Base-by-base conservation (phyloP, 1,140 invertebrate genomes). In the Camponotus vicinus region DNA sequence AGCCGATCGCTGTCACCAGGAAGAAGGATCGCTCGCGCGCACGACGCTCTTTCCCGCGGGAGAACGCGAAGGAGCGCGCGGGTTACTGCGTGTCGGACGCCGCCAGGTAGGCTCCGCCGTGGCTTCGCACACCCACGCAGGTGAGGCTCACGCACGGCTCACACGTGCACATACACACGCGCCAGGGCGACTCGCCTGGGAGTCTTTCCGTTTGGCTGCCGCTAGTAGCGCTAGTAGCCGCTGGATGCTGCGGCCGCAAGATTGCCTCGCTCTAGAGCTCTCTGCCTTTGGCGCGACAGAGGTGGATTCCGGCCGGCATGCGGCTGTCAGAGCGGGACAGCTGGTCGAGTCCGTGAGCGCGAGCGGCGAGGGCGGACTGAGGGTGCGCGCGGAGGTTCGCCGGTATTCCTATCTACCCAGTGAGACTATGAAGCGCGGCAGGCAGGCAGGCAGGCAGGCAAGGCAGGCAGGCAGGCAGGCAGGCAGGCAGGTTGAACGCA, bases 151-250 rank as follows among this genome's bases (percentile, higher is more conserved):
- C 89, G 90, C 80, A 92, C 90, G 76, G 34, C 40, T 40, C 57
- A 69, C 67, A 78, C 82, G 66, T 6, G n/a, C 61, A n/a, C 49
- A 90, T 85, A 89, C 79, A 61, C 64, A 66, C 84, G 85, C 57
- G 49, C 75, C 86, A 61, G 73, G 80, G 61, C 71, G 69, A 88
- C 84, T 82, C 73, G 79, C 86, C 88, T 89, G 93, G 92, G 90
- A 94, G 93, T 93, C 93, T 93, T 92, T 93, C 92, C 92, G 92
- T 93, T 93, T 91, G 92, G 94, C 92, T 92, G 94, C 94, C 94
- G 94, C 94, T 95, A 93, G 94, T 95, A 95, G 94, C 94, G 95
- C 94, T 94, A 52, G 49, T 52, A 52, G 94, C 94, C 92, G 94
- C 93, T 94, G 95, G 95, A 95, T 95, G 95, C 94, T 95, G 94